Percentiles rank a stretch among this genome's conserved stretches.
Conservation (phyloP, 2,113 vertebrate genomes). For the Pseudorasbora parva region DNA sequence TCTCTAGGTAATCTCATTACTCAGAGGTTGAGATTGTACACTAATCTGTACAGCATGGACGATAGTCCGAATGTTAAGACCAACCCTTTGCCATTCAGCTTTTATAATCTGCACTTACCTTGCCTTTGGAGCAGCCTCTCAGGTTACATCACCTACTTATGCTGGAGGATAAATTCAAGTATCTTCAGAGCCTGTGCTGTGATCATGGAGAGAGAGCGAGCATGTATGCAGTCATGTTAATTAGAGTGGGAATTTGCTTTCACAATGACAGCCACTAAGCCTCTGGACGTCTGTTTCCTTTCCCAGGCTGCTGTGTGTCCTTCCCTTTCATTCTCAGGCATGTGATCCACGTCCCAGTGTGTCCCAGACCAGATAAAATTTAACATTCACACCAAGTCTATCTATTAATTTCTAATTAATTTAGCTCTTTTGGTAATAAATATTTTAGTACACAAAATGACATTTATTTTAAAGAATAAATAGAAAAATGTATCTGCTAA, state of each 20-base stretch:
- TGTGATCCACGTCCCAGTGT: constrained; percentile 41
- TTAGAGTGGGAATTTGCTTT: constrained; percentile 63
- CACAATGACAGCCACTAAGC: constrained; percentile 58
- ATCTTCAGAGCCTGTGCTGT: not conserved
- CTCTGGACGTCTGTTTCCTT: constrained; percentile 71
- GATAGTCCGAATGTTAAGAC: not conserved
- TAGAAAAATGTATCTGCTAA: too few species aligned
- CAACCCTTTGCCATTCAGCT: too few species aligned
- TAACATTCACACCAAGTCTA: not conserved
- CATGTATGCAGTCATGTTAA: constrained; percentile 31
- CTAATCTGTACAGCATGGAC: not conserved
- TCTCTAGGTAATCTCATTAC: not conserved
- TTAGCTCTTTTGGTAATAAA: too few species aligned
- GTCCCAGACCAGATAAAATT: constrained; percentile 29
- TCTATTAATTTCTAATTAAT: too few species aligned
- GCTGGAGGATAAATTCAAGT: not conserved
- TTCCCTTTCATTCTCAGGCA: constrained; percentile 58
- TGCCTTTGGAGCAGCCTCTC: not conserved
- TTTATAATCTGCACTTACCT: constrained; percentile 7
- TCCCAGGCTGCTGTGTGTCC: constrained; percentile 68
- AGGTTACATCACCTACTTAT: not conserved
- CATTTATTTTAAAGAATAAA: too few species aligned
- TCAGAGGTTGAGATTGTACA: not conserved
- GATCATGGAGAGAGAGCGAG: not conserved
- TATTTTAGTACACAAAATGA: not conserved